Conservation (phyloP, 2,113 vertebrate species). For the Vidua chalybeata region DNA sequence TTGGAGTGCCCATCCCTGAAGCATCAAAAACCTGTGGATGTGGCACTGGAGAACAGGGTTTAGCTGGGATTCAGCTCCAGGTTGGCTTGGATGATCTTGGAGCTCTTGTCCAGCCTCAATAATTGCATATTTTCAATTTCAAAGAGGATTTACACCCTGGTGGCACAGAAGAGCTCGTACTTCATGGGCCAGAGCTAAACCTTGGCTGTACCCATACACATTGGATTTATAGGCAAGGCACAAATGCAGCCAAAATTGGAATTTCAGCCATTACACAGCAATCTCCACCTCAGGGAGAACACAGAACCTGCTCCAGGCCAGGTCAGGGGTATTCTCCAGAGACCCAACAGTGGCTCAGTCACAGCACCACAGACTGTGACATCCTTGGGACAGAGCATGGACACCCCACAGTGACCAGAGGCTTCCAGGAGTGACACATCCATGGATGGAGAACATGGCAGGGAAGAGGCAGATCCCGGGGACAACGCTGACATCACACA, state of each 20-base stretch:
- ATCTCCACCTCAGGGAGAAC: not conserved
- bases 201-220: rapidly evolving
- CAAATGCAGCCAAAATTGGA: not conserved
- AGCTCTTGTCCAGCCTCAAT: rapidly evolving
- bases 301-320: not conserved
- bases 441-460: not conserved
- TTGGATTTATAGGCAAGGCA: not conserved
- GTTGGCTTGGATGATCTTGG: not conserved
- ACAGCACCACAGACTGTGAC: not conserved
- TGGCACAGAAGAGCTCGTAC: rapidly evolving
- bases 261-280: rapidly evolving
- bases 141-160: not conserved
- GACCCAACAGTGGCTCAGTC: not conserved
- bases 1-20: not conserved
- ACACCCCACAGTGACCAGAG: not conserved
- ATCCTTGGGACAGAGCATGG: rapidly evolving
- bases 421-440: not conserved
- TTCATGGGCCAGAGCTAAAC: rapidly evolving
- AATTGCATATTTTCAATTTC: not conserved
- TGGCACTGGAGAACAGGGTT: not conserved
- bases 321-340: not conserved
- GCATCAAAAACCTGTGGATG: rapidly evolving
- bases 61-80: not conserved
- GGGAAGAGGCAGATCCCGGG: not conserved
- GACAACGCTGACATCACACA: rapidly evolving